A percentile compares a stretch with the other conserved stretches of the same genome.
Evolutionary conservation across 2,888 invertebrate genomes (phyloP).

Genomic region (Microplitis deprimator): DNA sequence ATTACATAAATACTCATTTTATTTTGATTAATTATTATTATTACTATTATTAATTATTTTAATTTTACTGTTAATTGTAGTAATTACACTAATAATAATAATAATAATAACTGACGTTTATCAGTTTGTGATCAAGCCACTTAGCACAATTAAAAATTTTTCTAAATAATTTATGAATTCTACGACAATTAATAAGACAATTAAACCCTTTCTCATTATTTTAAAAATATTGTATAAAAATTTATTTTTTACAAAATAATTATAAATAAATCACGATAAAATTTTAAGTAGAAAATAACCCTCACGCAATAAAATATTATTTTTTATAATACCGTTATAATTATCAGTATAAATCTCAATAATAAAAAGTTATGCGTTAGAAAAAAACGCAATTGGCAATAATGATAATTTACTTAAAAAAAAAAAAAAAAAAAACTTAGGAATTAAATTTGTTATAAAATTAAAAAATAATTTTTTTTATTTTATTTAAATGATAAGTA

Average conservation of each 20-base stretch:
- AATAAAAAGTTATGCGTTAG: not conserved
- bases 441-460: not conserved
- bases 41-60: not conserved
- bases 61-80: not conserved
- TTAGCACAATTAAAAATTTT: conserved; percentile 20
- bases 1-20: not conserved
- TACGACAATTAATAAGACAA: conserved; percentile 22
- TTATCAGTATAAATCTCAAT: not conserved
- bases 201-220: conserved; percentile 7
- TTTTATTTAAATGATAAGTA: not conserved
- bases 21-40: conserved; percentile 5
- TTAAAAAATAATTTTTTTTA: not conserved
- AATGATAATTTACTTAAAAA: not conserved
- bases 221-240: not conserved
- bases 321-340: not conserved
- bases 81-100: not conserved
- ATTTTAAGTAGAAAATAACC: not conserved
- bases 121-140: conserved; percentile 31
- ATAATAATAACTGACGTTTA: not conserved
- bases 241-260: not conserved
- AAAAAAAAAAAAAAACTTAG: not conserved
- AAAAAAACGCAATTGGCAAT: not conserved
- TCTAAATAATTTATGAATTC: conserved; percentile 25
- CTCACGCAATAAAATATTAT: not conserved
- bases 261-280: conserved; percentile 20